A percentile compares a stretch with the other conserved stretches of the same genome.
Evolutionary conservation across 2,797 vertebrate species (phyloP).

Genomic region (Helostoma temminkii): DNA sequence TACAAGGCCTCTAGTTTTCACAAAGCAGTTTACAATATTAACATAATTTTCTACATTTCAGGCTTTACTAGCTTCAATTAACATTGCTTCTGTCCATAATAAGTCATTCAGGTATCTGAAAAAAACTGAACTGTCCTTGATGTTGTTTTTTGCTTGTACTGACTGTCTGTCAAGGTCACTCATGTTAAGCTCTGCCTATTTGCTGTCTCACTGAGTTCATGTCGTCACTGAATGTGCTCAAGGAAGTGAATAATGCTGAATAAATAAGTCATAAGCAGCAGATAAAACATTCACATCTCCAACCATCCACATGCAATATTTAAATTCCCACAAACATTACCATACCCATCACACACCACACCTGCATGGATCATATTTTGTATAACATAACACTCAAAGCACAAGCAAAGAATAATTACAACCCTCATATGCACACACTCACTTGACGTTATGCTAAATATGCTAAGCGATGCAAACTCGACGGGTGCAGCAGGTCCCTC

Average conservation of each 20-base stretch:
- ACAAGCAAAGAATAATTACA: conserved; percentile 15
- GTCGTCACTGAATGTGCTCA: not conserved
- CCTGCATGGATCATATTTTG: conserved; percentile 34
- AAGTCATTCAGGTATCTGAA: conserved; percentile 12
- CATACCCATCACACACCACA: conserved; percentile 32
- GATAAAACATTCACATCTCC: conserved; percentile 25
- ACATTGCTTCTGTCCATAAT: not conserved
- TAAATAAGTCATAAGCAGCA: conserved; percentile 45
- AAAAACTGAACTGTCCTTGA: conserved; percentile 8
- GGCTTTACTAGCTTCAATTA: not conserved
- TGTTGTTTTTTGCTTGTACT: conserved; percentile 24
- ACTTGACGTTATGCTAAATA: conserved; percentile 64
- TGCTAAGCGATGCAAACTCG: conserved; percentile 69
- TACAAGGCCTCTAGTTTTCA: not conserved
- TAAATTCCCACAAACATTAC: conserved; percentile 33
- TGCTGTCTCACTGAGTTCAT: conserved; percentile 34
- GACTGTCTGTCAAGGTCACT: conserved; percentile 49
- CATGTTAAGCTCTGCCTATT: conserved; percentile 27
- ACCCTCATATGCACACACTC: conserved; percentile 19
- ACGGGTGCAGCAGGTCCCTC: conserved; percentile 72
- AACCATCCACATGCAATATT: conserved; percentile 15
- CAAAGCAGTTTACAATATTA: not conserved
- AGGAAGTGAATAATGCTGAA: conserved; percentile 24
- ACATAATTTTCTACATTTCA: conserved; percentile 15
- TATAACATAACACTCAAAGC: conserved; percentile 11